A percentile compares a stretch with the other conserved stretches of the same genome.
Evolutionary conservation across 1,140 invertebrate species (phyloP).

Genomic region (Drosophila ercepeae): DNA sequence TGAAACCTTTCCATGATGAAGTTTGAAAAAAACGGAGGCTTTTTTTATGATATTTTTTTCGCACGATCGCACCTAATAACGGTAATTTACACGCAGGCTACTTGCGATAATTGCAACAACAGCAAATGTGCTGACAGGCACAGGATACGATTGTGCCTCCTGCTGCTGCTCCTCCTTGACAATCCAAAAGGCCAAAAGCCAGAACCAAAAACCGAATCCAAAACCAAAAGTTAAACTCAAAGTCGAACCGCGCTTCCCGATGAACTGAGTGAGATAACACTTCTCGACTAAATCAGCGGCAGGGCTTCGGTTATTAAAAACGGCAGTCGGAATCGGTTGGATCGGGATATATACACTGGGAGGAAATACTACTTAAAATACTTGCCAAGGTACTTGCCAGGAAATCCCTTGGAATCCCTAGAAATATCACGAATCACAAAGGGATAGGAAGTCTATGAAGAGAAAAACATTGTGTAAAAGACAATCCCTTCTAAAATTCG

Average conservation of each 20-base stretch:
- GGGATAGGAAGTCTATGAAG: no score
- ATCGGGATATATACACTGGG: slow-evolving; percentile 13
- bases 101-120: slow-evolving; percentile 62
- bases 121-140: slow-evolving; percentile 54
- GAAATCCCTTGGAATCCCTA: no score
- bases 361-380: background rate
- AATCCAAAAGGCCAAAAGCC: slow-evolving; percentile 18
- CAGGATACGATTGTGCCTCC: slow-evolving; percentile 49
- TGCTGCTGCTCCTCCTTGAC: background rate
- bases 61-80: slow-evolving; percentile 83
- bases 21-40: background rate
- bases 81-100: slow-evolving; percentile 82
- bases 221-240: slow-evolving; percentile 27
- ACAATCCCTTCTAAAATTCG: no score
- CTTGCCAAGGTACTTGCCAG: no score
- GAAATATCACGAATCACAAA: no score
- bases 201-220: slow-evolving; percentile 14
- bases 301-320: slow-evolving; percentile 68
- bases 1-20: slow-evolving; percentile 40
- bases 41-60: slow-evolving; percentile 19
- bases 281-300: slow-evolving; percentile 30
- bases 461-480: no score
- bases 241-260: slow-evolving; percentile 56
- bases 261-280: slow-evolving; percentile 77
- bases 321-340: slow-evolving; percentile 45